A percentile compares a stretch with the other conserved stretches of the same genome.
phyloP scores from a whole-genome alignment of 2,113 vertebrate species.

The Melanostigma gelatinosum region DNA sequence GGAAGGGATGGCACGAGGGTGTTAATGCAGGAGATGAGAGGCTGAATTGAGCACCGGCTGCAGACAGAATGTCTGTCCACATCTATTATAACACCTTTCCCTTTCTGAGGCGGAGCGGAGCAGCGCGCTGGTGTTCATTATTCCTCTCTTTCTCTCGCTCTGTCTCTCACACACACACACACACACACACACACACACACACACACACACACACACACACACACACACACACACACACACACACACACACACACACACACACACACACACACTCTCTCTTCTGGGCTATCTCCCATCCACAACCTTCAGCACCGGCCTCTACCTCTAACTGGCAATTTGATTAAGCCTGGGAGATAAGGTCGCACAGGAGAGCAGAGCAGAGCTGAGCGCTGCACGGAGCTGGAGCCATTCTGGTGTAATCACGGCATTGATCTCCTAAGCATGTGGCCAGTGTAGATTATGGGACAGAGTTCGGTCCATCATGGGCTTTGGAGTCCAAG shows the following conservation, averaged over 20 bases:
- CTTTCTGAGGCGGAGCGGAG: slow-evolving; percentile 54
- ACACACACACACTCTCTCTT: slow-evolving; percentile 19
- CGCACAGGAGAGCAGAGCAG: slow-evolving; percentile 40
- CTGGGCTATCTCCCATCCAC: slow-evolving; percentile 48
- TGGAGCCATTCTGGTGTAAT: slow-evolving; percentile 53
- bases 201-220: background rate
- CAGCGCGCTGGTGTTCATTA: slow-evolving; percentile 67
- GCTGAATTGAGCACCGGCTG: slow-evolving; percentile 62
- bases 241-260: background rate
- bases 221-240: background rate
- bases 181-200: background rate
- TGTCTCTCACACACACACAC: background rate
- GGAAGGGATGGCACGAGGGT: slow-evolving; percentile 4
- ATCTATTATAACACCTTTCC: slow-evolving; percentile 66
- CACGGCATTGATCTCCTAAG: slow-evolving; percentile 69
- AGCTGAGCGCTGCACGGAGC: slow-evolving; percentile 42
- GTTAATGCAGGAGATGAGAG: slow-evolving; percentile 72
- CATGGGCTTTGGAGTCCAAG: slow-evolving; percentile 49
- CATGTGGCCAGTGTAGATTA: slow-evolving; percentile 66
- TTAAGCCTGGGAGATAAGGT: slow-evolving; percentile 60
- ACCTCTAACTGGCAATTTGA: slow-evolving; percentile 72
- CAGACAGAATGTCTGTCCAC: slow-evolving; percentile 73
- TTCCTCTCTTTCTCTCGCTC: slow-evolving; percentile 35
- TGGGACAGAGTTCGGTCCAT: slow-evolving; percentile 59
- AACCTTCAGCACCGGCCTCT: slow-evolving; percentile 61